Conservation (phyloP, 2,888 invertebrate genomes). For the Cacoxenus indagator region DNA sequence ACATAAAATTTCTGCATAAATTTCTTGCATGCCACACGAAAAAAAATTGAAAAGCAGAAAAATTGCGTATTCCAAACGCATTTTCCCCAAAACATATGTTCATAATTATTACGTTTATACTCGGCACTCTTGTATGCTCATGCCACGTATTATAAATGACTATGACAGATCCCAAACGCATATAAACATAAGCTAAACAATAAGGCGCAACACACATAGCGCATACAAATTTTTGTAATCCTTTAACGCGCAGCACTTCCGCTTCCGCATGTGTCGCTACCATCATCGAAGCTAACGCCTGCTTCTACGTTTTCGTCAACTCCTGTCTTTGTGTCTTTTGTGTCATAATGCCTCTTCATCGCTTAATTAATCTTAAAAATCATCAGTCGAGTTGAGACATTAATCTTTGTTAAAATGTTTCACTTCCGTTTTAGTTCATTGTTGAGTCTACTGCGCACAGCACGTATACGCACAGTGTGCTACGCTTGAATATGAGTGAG, state of each 20-base stretch:
- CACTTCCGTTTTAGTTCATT: slow-evolving; percentile 56
- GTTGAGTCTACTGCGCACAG: slow-evolving; percentile 32
- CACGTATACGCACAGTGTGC: too few species aligned
- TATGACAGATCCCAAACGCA: background rate
- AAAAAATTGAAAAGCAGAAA: background rate
- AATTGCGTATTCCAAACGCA: slow-evolving; percentile 47
- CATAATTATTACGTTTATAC: slow-evolving; percentile 40
- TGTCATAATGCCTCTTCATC: slow-evolving; percentile 58
- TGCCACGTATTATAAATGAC: background rate
- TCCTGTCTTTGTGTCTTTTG: slow-evolving; percentile 38
- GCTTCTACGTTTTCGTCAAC: background rate
- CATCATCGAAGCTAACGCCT: slow-evolving; percentile 4
- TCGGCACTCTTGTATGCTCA: background rate
- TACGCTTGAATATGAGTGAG: background rate
- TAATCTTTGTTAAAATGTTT: slow-evolving; percentile 64
- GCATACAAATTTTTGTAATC: slow-evolving; percentile 59
- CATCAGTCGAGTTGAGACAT: slow-evolving; percentile 60
- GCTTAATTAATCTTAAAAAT: slow-evolving; percentile 67
- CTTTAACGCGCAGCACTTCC: slow-evolving; percentile 57
- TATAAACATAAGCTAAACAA: background rate
- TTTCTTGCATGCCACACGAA: background rate
- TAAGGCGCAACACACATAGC: background rate
- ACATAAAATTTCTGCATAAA: background rate
- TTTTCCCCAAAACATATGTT: slow-evolving; percentile 47
- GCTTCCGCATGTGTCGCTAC: slow-evolving; percentile 23